These are phyloP conservation scores for Remorina albescens DNA, from an alignment of 2,797 vertebrate genomes.

Conservation along the genomic window DNA sequence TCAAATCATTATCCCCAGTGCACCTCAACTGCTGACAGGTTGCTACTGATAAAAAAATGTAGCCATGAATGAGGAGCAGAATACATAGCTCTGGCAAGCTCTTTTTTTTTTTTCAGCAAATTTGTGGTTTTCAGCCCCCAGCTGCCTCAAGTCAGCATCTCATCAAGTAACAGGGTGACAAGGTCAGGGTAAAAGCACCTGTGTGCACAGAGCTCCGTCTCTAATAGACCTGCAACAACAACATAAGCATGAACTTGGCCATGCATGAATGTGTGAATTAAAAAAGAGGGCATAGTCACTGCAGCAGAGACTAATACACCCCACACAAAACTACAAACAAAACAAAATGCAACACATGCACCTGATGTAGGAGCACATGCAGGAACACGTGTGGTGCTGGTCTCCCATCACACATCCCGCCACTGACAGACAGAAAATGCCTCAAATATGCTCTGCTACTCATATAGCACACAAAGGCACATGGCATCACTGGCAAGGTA, in stretches of 20 bases:
- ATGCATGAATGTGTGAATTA: too few relatives aligned
- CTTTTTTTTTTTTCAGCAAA: not conserved
- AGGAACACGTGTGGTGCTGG: too few relatives aligned
- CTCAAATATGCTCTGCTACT: not conserved
- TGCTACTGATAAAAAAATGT: too few relatives aligned
- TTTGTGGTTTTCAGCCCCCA: too few relatives aligned
- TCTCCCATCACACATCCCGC: not conserved
- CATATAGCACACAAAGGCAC: not conserved
- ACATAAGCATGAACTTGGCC: not conserved
- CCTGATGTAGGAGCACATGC: not conserved
- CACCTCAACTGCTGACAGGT: not conserved
- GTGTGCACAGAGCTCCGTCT: not conserved
- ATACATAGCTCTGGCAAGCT: not conserved
- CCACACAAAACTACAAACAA: not conserved
- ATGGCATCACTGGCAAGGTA: not conserved
- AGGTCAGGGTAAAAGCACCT: conserved; percentile 2
- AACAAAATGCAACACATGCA: not conserved
- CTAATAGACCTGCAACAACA: not conserved
- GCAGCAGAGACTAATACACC: not conserved
- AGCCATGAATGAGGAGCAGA: not conserved
- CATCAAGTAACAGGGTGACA: not conserved
- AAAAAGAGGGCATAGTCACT: too few relatives aligned
- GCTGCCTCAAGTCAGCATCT: too few relatives aligned
- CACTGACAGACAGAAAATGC: conserved; percentile 9
- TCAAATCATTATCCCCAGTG: not conserved